Conservation (phyloP, 2,113 vertebrate species). For the Rhineura floridana region DNA sequence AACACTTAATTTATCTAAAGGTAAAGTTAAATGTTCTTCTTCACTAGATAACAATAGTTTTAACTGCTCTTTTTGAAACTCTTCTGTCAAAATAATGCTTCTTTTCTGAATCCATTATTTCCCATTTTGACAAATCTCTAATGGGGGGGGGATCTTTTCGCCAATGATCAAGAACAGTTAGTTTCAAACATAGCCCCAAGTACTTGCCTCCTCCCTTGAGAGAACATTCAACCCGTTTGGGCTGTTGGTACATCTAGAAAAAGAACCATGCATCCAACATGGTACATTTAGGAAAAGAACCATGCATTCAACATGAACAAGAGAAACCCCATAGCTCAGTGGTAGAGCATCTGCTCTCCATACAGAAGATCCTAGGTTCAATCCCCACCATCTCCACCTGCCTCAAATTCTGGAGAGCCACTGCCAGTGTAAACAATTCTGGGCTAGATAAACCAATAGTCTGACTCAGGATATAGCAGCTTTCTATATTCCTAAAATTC, state of each 20-base stretch:
- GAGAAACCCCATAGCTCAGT: no score
- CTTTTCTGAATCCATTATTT: constrained; percentile 16
- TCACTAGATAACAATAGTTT: neutral
- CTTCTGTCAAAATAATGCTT: neutral
- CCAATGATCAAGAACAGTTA: neutral
- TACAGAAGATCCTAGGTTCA: no score
- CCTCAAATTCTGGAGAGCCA: no score
- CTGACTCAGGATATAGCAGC: no score
- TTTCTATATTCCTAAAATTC: neutral
- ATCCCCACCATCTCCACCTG: no score
- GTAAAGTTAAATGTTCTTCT: neutral
- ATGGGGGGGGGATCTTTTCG: neutral
- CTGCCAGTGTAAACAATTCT: no score
- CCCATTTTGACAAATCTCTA: neutral
- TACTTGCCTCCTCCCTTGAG: neutral
- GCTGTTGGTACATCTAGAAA: neutral
- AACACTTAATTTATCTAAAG: constrained; percentile 25
- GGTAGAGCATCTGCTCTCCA: no score
- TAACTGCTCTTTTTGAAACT: neutral
- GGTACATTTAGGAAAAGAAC: no score
- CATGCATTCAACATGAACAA: no score
- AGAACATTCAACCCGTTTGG: neutral
- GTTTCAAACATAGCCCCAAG: neutral
- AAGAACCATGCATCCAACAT: neutral
- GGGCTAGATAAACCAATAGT: no score